Conservation (phyloP, 2,888 invertebrate genomes). For the Drosophila barbarae region DNA sequence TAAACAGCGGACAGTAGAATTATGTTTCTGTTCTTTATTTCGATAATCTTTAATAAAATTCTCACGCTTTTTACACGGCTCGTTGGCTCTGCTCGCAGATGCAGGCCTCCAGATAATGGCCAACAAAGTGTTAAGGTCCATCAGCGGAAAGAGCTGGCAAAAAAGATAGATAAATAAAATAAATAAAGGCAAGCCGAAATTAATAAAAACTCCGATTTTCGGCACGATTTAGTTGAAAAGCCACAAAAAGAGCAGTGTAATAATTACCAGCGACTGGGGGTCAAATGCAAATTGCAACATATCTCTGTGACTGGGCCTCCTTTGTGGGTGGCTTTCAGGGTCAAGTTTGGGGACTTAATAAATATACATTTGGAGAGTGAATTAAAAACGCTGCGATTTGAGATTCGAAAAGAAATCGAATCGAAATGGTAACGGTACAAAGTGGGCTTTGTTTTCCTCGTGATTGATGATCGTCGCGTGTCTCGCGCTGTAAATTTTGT, state of each 20-base stretch:
- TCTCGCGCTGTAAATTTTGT: constrained; percentile 54
- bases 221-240: constrained; percentile 47
- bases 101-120: constrained; percentile 48
- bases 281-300: constrained; percentile 73
- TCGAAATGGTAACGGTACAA: constrained; percentile 47
- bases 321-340: constrained; percentile 46
- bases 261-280: constrained; percentile 54
- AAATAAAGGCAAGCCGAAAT: constrained; percentile 44
- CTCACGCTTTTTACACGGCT: constrained; percentile 77
- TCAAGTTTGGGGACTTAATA: constrained; percentile 43
- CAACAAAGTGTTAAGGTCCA: constrained; percentile 51
- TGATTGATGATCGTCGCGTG: constrained; percentile 71
- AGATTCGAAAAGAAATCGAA: constrained; percentile 16
- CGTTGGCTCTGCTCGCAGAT: constrained; percentile 65
- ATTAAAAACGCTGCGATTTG: neutral
- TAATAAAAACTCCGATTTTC: constrained; percentile 32
- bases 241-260: constrained; percentile 40
- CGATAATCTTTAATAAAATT: constrained; percentile 68
- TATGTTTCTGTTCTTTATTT: constrained; percentile 30
- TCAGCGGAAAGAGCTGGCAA: constrained; percentile 40
- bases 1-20: constrained; percentile 46
- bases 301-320: constrained; percentile 32
- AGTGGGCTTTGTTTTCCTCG: constrained; percentile 19
- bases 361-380: constrained; percentile 2
- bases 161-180: constrained; percentile 24